Base-by-base conservation (phyloP, 1,140 invertebrate species). In the Galleria mellonella region DNA sequence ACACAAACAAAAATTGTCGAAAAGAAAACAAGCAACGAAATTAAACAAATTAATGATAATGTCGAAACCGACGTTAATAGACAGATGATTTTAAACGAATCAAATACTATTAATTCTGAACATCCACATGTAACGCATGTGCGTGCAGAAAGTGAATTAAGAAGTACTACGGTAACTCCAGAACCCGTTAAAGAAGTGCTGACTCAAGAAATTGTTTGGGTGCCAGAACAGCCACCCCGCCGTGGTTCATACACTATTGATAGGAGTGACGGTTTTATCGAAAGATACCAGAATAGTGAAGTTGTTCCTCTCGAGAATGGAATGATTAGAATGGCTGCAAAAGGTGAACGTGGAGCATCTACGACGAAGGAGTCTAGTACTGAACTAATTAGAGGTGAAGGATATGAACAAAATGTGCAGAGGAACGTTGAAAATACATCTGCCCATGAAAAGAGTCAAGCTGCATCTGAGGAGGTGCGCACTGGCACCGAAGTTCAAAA, bases 211-310 rank as follows among this genome's bases (percentile, higher is more conserved):
- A 73, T 85, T 9, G 77, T 85, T 30, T 85, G 82, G 82, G 52
- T 85, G 9, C 78, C 82, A 1, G 76, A 85, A 42, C 57, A 77
- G 33, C 47, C 55, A 7, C 43, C 61, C 7, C 72, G 82, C 7
- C 69, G 82, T 4, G 77, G 73, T 9, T 85, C 82, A 0, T 85
- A 85, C 39, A 85, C 82, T 0, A 83, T 85, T 11, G 82, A 83
- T 12, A 83, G 62, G 47, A 48, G 63, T 30, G 70, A 75, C 36
- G 61, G 60, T 23, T 75, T 66, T 42, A 47, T 60, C 39, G 82
- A 85, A 60, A 51, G 61, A 39, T 85, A 73, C 42, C 52, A 74
- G 39, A 62, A 71, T 31, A 75, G 52, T 42, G 76, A 82, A 54
- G 55, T 74, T 0, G 56, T 85, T 43, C 78, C 78, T 0, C 57